Percentiles rank a stretch among this genome's conserved stretches.
Evolutionary conservation across 2,113 vertebrate genomes (phyloP).

Genomic region (Saccopteryx leptura): DNA sequence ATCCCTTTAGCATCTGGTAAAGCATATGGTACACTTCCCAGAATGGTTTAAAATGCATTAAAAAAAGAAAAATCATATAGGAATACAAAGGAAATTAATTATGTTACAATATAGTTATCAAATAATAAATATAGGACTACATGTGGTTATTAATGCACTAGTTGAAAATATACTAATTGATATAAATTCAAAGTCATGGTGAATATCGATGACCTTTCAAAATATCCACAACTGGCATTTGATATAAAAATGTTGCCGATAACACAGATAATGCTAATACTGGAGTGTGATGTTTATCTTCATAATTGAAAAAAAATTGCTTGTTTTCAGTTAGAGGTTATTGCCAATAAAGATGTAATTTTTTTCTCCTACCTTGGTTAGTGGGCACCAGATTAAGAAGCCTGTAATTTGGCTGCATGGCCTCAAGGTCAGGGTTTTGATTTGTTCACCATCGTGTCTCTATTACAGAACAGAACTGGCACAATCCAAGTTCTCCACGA

Average conservation of each 20-base stretch:
- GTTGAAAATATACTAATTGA: background rate
- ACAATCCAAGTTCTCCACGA: background rate
- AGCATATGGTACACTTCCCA: constrained; percentile 47
- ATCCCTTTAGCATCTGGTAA: constrained; percentile 39
- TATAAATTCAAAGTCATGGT: background rate
- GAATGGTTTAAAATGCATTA: constrained; percentile 56
- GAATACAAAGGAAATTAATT: constrained; percentile 31
- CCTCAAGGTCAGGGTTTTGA: background rate
- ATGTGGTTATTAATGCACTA: background rate
- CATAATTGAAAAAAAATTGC: background rate
- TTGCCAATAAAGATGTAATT: background rate
- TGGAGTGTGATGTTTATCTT: background rate
- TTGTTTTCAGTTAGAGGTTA: background rate
- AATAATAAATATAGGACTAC: background rate
- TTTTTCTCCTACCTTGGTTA: background rate
- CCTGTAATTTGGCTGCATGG: background rate
- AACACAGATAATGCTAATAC: background rate
- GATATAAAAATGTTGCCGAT: background rate
- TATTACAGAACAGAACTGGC: background rate
- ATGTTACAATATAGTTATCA: background rate
- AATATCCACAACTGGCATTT: background rate
- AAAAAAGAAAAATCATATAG: constrained; percentile 46
- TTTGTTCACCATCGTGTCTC: background rate
- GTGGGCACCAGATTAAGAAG: background rate
- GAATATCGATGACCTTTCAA: background rate